Evolutionary conservation across 2,797 vertebrate species (phyloP), one percentile per base, ranked within the genome.

Genomic region (Parauchenoglanis punctatus): DNA sequence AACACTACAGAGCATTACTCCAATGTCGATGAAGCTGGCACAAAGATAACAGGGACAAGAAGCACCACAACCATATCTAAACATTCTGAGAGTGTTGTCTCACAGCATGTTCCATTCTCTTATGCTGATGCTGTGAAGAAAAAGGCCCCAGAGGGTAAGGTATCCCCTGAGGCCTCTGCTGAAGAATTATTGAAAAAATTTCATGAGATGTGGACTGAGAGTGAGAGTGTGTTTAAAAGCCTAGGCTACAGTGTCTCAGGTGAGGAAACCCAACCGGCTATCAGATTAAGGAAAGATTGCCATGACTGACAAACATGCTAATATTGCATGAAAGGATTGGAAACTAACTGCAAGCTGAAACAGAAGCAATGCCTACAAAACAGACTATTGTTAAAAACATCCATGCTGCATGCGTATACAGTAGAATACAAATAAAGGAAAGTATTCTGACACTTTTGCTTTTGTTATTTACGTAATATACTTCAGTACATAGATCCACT

Each of bases 41-140:
- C 93, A 92, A 94, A 93, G 75, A 92, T 93, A 63, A 94, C 87
- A 0, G 95, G 93, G 91, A 95, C 95, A 25, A 93, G 91, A 92
- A 95, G 90, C 44, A 88, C 90, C n/a, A 85, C 93, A 1, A 91
- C 95, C 44, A 90, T 95, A 49, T 94, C 94, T n/a, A 93, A 88
- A 72, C 93, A 93, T 91, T 94, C 95, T 1, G 93, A 96, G 87
- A 94, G 93, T 1, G 35, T 90, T 58, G 94, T 93, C 54, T 85
- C 92, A 13, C 93, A 95, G 54, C 93, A 77, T 35, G 93, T 89
- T 28, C 95, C 96, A 4, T 97, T 97, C 35, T 98, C 97, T 15
- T 98, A 98, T 1, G 97, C 98, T 56, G 97, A 98, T 67, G 97
- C 96, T 1, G 96, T 98, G 2, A 97, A 96, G 88, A 96, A 94